Percentiles rank a stretch among this genome's conserved stretches.
Conservation (phyloP, 2,888 invertebrate genomes). For the Beris chalybata region DNA sequence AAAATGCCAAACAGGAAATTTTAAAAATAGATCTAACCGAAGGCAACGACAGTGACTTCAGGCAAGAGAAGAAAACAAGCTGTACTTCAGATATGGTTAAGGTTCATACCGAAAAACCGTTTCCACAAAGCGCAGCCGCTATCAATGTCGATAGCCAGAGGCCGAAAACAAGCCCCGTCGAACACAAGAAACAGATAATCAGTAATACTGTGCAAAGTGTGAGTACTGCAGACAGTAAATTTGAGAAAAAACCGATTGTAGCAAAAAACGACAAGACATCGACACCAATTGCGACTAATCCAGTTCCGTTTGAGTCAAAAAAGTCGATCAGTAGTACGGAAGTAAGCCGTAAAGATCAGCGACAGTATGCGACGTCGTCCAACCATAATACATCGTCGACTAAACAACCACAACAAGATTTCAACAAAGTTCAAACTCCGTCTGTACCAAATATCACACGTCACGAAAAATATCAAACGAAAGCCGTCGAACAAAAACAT, state of each 20-base stretch:
- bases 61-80: not conserved
- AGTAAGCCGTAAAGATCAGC: conserved; percentile 31
- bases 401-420: conserved; percentile 26
- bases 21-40: conserved; percentile 37
- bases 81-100: not conserved
- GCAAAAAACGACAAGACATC: conserved; percentile 6
- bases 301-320: conserved; percentile 1
- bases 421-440: conserved; percentile 19
- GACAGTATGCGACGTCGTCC: conserved; percentile 21
- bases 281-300: conserved; percentile 5
- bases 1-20: conserved; percentile 32
- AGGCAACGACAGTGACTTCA: conserved; percentile 12
- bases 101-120: not conserved
- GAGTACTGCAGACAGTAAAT: not conserved
- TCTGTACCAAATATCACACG: conserved; percentile 21
- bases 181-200: conserved; percentile 1
- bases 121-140: not conserved
- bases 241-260: not conserved
- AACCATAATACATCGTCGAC: not conserved
- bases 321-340: conserved; percentile 9
- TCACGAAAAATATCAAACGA: conserved; percentile 37
- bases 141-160: not conserved
- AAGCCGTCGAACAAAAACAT: conserved; percentile 24
- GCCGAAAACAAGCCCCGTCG: conserved; percentile 2
- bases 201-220: not conserved